Base-by-base conservation (phyloP, 2,888 invertebrate genomes). In the Drosophila recens region DNA sequence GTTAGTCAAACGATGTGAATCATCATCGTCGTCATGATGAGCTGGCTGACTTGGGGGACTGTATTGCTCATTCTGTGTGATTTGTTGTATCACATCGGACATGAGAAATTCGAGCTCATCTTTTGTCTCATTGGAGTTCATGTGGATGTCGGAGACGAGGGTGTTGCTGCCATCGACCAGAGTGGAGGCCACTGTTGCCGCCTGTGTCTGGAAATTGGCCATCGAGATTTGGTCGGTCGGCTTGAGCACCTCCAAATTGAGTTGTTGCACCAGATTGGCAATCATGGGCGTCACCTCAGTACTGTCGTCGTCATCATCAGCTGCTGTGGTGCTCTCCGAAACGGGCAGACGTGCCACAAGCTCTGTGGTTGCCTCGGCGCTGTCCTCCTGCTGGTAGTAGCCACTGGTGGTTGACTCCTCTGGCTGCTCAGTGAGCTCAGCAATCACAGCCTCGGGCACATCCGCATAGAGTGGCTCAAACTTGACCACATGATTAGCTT, bases 141-240 rank as follows among this genome's bases (percentile, higher is more conserved):
- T 80, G 6, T 63, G 66, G 1, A 81, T 30, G 34, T 90, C 87
- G 4, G 80, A 56, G 11, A 86, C 68, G 0, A 87, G 51, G 0
- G 89, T 80, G 30, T 82, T 86, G 23, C 79, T 86, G 64, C 89
- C 91, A 56, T 91, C 92, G 13, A 92, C 91, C 8, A 93, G 67
- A 0, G 90, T 91, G 15, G 93, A 93, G 10, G 93, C 93, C 0
- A 92, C 90, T 0, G 93, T 93, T 2, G 93, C 93, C 17, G 92
- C 92, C 68, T 92, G 92, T 2, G 90, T 90, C 65, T 91, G 90
- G 73, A 91, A 93, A 54, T 92, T 90, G 20, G 82, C 79, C 93
- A 93, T 93, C 0, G 79, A 90, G 48, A 92, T 90, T 62, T 87
- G 87, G 53, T 90, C 89, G 4, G 87, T 87, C 4, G 91, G 89